Conservation (phyloP, 2,888 invertebrate species). For the Euproctis similis region DNA sequence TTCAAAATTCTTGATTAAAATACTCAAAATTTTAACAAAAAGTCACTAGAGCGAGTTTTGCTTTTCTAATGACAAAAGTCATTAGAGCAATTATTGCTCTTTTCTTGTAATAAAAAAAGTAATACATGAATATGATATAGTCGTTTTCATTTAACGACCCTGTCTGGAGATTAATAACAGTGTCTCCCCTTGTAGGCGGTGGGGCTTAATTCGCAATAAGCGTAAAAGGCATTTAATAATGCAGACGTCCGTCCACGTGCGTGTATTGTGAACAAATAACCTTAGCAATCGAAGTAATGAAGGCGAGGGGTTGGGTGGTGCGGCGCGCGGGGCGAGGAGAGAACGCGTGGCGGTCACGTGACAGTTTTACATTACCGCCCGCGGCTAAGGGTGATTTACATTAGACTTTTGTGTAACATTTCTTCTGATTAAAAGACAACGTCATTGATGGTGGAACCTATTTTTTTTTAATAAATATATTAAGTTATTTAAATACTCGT, state of each 20-base stretch:
- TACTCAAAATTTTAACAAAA: too few species aligned
- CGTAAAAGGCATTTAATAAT: conserved; percentile 76
- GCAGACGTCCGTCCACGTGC: conserved; percentile 68
- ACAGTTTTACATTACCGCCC: conserved; percentile 54
- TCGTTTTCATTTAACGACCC: conserved; percentile 25
- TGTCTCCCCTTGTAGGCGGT: conserved; percentile 39
- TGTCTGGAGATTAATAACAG: conserved; percentile 51
- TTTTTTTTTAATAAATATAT: too few species aligned
- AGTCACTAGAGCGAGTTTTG: conserved; percentile 15
- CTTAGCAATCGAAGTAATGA: conserved; percentile 67
- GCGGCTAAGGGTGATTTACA: conserved; percentile 47
- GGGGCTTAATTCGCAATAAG: conserved; percentile 67
- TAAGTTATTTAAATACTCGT: too few species aligned
- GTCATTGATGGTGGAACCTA: conserved; percentile 8
- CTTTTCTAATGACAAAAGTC: conserved; percentile 7
- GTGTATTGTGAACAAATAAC: conserved; percentile 62
- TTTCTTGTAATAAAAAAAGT: not conserved
- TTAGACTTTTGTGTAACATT: conserved; percentile 39
- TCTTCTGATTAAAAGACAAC: conserved; percentile 37
- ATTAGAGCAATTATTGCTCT: too few species aligned
- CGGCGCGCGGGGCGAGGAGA: conserved; percentile 21
- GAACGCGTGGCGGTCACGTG: conserved; percentile 66
- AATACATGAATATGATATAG: conserved; percentile 33
- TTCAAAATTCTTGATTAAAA: too few species aligned
- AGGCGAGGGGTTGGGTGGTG: conserved; percentile 36